Evolutionary conservation across 1,140 invertebrate species (phyloP).

Genomic region (Melipona quadrifasciata): DNA sequence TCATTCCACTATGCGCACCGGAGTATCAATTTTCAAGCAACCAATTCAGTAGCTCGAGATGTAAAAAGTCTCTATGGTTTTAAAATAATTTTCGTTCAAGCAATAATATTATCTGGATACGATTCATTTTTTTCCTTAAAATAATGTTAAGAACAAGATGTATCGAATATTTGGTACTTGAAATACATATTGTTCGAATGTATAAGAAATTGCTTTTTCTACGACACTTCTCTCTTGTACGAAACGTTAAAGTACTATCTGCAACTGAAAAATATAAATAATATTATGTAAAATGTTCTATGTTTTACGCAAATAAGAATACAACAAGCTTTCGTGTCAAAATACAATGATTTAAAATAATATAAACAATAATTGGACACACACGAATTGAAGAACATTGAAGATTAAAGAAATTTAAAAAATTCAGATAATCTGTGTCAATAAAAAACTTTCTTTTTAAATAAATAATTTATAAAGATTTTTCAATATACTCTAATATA

Average conservation of each 20-base stretch:
- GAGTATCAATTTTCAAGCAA: conserved; percentile 36
- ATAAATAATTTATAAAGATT: conserved; percentile 6
- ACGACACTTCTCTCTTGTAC: not conserved
- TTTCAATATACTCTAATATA: not conserved
- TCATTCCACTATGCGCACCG: conserved; percentile 47
- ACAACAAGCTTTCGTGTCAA: not conserved
- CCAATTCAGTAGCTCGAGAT: conserved; percentile 38
- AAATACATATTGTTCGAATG: conserved; percentile 62
- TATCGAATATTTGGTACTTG: conserved; percentile 65
- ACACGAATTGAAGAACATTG: not conserved
- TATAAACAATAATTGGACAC: not conserved
- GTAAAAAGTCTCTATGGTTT: conserved; percentile 12
- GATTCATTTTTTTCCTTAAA: conserved; percentile 27
- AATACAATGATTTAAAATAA: not conserved
- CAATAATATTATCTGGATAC: conserved; percentile 28
- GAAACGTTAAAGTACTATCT: not conserved
- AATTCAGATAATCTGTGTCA: not conserved
- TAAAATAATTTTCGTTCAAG: conserved; percentile 37
- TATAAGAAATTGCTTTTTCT: conserved; percentile 16
- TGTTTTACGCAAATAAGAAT: not conserved
- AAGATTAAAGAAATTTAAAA: not conserved
- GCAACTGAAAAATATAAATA: not conserved
- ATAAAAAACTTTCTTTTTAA: not conserved
- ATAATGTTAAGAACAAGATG: conserved; percentile 61
- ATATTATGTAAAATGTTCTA: not conserved